Percentiles rank a stretch among this genome's conserved stretches.
Conservation (phyloP, 2,797 vertebrate species). For the Hydrocynus forskahlii region DNA sequence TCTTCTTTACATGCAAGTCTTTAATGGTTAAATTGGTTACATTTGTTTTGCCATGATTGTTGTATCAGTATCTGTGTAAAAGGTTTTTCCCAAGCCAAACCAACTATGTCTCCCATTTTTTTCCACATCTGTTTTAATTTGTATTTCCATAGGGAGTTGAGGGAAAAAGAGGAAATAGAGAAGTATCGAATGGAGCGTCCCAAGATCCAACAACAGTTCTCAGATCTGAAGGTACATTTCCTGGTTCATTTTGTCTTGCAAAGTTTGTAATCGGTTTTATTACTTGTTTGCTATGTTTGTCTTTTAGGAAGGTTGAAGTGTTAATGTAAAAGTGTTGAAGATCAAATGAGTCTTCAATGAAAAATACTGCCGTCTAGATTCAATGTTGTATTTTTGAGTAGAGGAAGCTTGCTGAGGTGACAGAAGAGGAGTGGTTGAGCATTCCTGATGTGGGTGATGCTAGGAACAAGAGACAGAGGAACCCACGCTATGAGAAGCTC, state of each 20-base stretch:
- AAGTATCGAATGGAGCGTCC: constrained; percentile 98
- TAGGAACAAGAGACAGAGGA: constrained; percentile 96
- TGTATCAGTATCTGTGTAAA: too few species aligned
- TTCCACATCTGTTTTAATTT: not conserved
- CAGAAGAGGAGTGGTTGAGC: constrained; percentile 97
- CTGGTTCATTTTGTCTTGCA: not conserved
- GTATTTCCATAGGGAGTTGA: constrained; percentile 82
- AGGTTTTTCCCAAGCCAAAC: not conserved
- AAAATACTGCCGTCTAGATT: not conserved
- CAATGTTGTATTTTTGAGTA: constrained; percentile 60
- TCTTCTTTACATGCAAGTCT: too few species aligned
- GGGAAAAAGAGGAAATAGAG: constrained; percentile 98
- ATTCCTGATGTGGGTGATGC: constrained; percentile 98
- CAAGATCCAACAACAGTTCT: constrained; percentile 99
- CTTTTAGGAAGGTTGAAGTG: too few species aligned
- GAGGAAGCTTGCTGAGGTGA: constrained; percentile 94
- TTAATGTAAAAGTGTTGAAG: too few species aligned
- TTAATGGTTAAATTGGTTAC: too few species aligned
- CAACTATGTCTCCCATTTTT: not conserved
- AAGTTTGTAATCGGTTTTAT: not conserved
- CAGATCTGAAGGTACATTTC: constrained; percentile 90
- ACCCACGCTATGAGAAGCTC: constrained; percentile 95
- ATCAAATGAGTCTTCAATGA: too few species aligned
- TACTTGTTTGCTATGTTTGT: too few species aligned
- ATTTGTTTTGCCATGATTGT: too few species aligned